phyloP scores from a whole-genome alignment of 1,140 invertebrate genomes.

The Lasioglossum baleicum region DNA sequence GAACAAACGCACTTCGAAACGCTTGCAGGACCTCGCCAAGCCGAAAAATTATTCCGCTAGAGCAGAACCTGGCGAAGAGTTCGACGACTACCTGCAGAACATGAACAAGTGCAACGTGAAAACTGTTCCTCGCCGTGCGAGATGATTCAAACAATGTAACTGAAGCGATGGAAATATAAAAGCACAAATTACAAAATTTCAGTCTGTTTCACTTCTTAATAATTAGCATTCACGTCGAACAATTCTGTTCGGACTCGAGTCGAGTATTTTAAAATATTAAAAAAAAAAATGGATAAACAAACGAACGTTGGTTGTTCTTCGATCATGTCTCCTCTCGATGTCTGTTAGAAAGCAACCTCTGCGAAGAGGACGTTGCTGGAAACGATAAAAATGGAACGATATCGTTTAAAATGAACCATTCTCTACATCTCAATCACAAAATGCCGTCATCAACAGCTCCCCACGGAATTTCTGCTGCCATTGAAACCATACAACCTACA shows the following conservation, averaged over 20 bases:
- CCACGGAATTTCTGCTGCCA: no score
- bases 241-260: no score
- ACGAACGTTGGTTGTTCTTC: neutral
- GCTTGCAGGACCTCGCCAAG: slow-evolving; percentile 54
- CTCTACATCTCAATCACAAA: neutral
- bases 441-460: neutral
- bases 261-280: no score
- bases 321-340: neutral
- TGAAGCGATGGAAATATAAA: slow-evolving; percentile 11
- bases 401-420: neutral
- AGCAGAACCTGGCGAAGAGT: slow-evolving; percentile 2
- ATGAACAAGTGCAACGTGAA: slow-evolving; percentile 13
- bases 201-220: neutral
- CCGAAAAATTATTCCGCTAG: slow-evolving; percentile 34
- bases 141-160: neutral
- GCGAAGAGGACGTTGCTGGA: neutral
- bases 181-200: neutral
- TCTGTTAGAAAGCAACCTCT: neutral
- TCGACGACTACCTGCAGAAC: slow-evolving; percentile 40
- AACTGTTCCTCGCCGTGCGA: neutral
- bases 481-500: neutral
- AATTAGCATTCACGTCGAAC: neutral
- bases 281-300: slow-evolving; percentile 1
- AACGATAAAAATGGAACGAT: neutral
- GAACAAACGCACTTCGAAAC: slow-evolving; percentile 56